Base-by-base conservation (phyloP, 2,888 invertebrate species). In the Polyploca ridens region DNA sequence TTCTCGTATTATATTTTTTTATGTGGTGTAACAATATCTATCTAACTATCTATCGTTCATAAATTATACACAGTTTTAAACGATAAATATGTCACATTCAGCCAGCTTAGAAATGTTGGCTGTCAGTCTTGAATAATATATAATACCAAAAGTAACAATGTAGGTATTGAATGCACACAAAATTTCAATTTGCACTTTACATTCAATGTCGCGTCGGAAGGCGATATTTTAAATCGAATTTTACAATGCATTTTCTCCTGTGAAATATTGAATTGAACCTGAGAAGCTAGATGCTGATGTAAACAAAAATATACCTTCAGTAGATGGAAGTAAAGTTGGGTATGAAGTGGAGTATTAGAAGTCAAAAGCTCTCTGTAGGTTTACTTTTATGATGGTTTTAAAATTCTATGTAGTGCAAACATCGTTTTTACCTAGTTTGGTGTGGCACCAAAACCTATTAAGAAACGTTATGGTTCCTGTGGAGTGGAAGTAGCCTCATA, bases 161-260 rank as follows among this genome's bases (percentile, higher is more conserved):
- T 13, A 60, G n/a, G 35, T n/a, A 41, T 60, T 33, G n/a, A 41
- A 61, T 61, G 41, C 44, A 41, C 11, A 61, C 61, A 38, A 35
- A 41, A 41, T 41, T 61, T 41, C 61, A 41, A 41, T 41, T 41
- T 61, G 19, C 41, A 61, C 16, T 41, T 11, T 11, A 44, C 16
- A 61, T 41, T 41, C 41, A 61, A 27, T 13, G 41, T 44, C 8
- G 59, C 33, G 38, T n/a, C 16, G 41, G 41, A 61, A 60, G 60
- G 16, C 41, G 60, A 61, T 61, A 61, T 61, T 61, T 61, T 27
- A 41, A 41, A 61, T 19, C 41, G 61, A 61, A 44, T 61, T 44
- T 61, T 61, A 41, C 61, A 61, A 41, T 61, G 16, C 61, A 61
- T 61, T 61, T 61, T 61, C 61, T 27, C 27, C 27, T 10, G 19